Base-by-base conservation (phyloP, 2,888 invertebrate species). In the Operophtera brumata region DNA sequence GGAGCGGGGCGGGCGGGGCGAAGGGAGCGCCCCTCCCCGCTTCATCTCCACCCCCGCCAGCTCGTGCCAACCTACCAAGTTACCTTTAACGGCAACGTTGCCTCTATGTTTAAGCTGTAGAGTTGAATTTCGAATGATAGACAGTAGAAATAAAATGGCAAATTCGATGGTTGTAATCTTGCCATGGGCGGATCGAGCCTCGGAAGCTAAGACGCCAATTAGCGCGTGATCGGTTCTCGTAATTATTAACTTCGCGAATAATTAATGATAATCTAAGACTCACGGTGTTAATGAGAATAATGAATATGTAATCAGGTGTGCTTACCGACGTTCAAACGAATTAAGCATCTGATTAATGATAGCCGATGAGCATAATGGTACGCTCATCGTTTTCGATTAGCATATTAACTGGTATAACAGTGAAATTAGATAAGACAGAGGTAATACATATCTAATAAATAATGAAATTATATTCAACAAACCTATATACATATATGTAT, bases 171-270 rank as follows among this genome's bases (percentile, higher is more conserved):
- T 81, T 77, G 77, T 84, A 84, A 86, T 84, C 80, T 79, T 75
- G 82, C 84, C 87, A 89, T 89, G 88, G 89, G 89, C 89, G 89
- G 86, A 87, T 80, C 87, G 79, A 75, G 77, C 67, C 76, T 81
- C 74, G 72, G 76, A 78, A 77, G 77, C 77, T 80, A 73, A 80
- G 84, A 86, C 82, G 82, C 84, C 89, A 89, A 89, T 89, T 89
- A 89, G 81, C 77, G 54, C 74, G 65, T 71, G 80, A 84, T 83
- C 79, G 78, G 75, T 78, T 75, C 76, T 70, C 54, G 77, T 79
- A 85, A 87, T 87, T n/a, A n/a, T n/a, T 86, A 88, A 79, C 71
- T n/a, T 72, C 59, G 65, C 64, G 67, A 73, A 71, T 78, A 77
- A 82, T 82, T 81, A 78, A 72, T 65, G 68, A 62, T 77, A 69